phyloP scores from a whole-genome alignment of 2,113 vertebrate genomes.

The Erinaceus europaeus region DNA sequence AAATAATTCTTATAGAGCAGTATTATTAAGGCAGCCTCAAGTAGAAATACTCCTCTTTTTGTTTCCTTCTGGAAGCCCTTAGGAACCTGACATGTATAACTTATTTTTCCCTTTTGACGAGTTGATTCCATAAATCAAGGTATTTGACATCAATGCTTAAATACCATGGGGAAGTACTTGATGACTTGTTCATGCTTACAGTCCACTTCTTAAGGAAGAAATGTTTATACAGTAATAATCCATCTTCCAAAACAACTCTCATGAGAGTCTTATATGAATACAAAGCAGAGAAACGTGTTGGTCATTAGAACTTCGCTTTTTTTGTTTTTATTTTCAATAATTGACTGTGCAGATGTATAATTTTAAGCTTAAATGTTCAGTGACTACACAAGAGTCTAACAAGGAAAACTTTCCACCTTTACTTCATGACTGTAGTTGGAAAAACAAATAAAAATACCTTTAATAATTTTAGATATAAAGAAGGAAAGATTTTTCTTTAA shows the following conservation, averaged over 20 bases:
- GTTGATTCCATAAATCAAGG: not conserved
- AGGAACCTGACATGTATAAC: not conserved
- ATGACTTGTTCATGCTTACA: not conserved
- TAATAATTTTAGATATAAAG: slow-evolving; percentile 31
- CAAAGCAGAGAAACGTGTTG: not conserved
- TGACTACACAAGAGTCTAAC: not conserved
- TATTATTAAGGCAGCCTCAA: not conserved
- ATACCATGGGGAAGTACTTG: not conserved
- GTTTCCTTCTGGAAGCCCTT: slow-evolving; percentile 11
- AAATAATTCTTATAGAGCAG: not conserved
- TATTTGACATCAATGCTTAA: not conserved
- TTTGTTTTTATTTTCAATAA: slow-evolving; percentile 19
- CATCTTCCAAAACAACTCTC: slow-evolving; percentile 15
- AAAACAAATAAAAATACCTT: slow-evolving; percentile 12
- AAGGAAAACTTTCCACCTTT: slow-evolving; percentile 6
- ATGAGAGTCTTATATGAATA: not conserved
- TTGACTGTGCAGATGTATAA: not conserved
- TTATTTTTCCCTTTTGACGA: slow-evolving; percentile 21
- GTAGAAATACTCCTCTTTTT: not conserved
- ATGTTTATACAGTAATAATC: not conserved
- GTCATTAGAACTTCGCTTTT: slow-evolving; percentile 17
- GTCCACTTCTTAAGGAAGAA: not conserved
- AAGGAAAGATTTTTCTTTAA: not conserved
- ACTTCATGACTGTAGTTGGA: slow-evolving; percentile 22
- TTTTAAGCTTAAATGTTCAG: not conserved